phyloP scores from a whole-genome alignment of 2,797 vertebrate genomes.

The Monodelphis domestica region DNA sequence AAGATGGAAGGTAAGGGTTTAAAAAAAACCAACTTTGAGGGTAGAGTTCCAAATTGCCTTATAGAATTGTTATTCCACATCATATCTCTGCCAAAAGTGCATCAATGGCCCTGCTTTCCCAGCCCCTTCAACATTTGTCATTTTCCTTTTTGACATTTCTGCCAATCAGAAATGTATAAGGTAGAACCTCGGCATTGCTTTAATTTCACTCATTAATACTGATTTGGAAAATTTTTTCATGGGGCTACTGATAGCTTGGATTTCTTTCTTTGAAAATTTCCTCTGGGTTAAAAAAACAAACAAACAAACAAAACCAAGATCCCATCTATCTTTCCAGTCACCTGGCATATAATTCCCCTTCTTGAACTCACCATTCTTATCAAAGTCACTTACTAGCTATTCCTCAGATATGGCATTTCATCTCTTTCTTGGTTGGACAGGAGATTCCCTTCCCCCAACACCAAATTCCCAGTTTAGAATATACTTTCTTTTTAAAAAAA shows the following conservation, averaged over 20 bases:
- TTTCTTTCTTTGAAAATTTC: not conserved
- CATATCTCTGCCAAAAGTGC: not conserved
- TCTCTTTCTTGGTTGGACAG: not conserved
- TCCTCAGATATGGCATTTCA: not conserved
- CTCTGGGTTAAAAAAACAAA: not conserved
- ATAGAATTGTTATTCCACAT: not conserved
- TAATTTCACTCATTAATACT: not conserved
- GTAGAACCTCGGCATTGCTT: not conserved
- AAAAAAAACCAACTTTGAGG: not conserved
- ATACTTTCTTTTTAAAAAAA: too few species aligned
- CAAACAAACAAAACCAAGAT: not conserved
- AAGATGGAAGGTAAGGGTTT: too few species aligned
- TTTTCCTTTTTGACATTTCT: not conserved
- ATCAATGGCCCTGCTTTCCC: not conserved
- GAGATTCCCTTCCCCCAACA: too few species aligned
- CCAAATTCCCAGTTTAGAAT: not conserved
- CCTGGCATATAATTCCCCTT: not conserved
- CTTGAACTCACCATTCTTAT: not conserved
- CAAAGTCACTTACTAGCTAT: not conserved
- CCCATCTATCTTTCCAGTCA: not conserved
- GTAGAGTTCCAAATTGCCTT: not conserved
- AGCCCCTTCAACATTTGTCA: not conserved
- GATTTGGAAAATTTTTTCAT: not conserved
- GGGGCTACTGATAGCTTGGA: not conserved
- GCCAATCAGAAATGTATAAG: not conserved